phyloP scores from a whole-genome alignment of 2,797 vertebrate species.

The Hylomyscus alleni region DNA sequence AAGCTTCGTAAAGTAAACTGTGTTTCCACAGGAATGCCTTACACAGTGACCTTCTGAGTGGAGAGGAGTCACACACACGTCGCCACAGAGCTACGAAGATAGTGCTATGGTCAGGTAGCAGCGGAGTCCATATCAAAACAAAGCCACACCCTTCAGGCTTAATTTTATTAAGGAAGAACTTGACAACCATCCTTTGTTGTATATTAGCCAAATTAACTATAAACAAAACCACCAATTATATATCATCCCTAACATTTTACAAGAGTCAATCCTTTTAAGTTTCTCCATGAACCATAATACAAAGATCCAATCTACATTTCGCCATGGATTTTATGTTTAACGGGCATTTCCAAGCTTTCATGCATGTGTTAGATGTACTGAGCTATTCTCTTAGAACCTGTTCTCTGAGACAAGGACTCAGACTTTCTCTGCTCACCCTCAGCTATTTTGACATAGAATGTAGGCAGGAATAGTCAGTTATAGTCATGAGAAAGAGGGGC shows the following conservation, averaged over 20 bases:
- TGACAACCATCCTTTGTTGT: slow-evolving; percentile 15
- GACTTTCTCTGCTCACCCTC: slow-evolving; percentile 2
- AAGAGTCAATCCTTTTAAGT: not conserved
- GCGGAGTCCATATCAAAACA: not conserved
- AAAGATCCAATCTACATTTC: not conserved
- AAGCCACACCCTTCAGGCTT: not conserved
- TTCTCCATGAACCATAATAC: slow-evolving; percentile 18
- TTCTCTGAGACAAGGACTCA: slow-evolving; percentile 6
- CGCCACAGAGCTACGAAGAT: not conserved
- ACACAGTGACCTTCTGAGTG: not conserved
- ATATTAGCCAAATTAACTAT: not conserved
- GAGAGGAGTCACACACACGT: not conserved
- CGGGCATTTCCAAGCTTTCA: not conserved
- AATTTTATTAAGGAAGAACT: slow-evolving; percentile 16
- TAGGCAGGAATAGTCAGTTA: not conserved
- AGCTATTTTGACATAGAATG: not conserved
- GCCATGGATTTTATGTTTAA: slow-evolving; percentile 32
- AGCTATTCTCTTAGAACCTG: not conserved
- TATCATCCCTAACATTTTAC: slow-evolving; percentile 11
- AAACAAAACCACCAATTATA: slow-evolving; percentile 14
- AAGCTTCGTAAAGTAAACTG: slow-evolving; percentile 50
- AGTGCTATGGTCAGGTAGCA: not conserved
- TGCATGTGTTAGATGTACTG: not conserved
- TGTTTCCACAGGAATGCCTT: not conserved
- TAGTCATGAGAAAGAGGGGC: not conserved